Evolutionary conservation across 2,888 invertebrate species (phyloP), one percentile per base, ranked within the genome.

Genomic region (Drosophila rubida): DNA sequence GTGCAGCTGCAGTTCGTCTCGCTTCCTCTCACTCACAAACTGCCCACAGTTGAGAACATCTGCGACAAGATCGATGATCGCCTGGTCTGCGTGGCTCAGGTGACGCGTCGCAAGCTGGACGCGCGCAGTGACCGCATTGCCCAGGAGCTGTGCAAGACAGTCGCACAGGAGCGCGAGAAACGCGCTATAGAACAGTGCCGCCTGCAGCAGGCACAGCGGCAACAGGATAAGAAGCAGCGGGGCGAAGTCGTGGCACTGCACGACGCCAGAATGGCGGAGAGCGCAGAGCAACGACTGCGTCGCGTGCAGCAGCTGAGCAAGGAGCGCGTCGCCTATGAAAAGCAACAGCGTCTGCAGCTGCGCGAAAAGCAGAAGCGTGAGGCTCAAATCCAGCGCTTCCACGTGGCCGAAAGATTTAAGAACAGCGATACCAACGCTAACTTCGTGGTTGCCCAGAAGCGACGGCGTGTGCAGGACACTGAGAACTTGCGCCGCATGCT

Each of bases 301-400:
- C 41, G 53, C 6, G 0, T 23, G 81, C 5, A 72, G 72, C 19
- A 73, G 87, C 89, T 45, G 74, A 84, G 59, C 71, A 87, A 16
- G 4, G 2, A 51, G 4, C 59, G 59, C 9, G 11, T 23, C 4
- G 59, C 42, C 7, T 59, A 51, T 16, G 42, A 59, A 8, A 2
- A 16, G 23, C 9, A 42, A 32, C 16, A 59, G 8, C 22, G 9
- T 7, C 4, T 13, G 8, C 42, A 42, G 42, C 5, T n/a, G 1
- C 27, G 30, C 7, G 19, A 51, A 3, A 32, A 42, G n/a, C 59
- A 23, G 6, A 16, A 50, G 13, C 42, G 41, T 0, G 23, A n/a
- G 4, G 42, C 32, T 11, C 23, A 59, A 22, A 41, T 59, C 1
- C 23, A 23, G 9, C 59, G 59, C n/a, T 51, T 50, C 16, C 23